Evolutionary conservation across 2,797 vertebrate genomes (phyloP), one percentile per base, ranked within the genome.

Genomic region (Myoxocephalus aenaeus): DNA sequence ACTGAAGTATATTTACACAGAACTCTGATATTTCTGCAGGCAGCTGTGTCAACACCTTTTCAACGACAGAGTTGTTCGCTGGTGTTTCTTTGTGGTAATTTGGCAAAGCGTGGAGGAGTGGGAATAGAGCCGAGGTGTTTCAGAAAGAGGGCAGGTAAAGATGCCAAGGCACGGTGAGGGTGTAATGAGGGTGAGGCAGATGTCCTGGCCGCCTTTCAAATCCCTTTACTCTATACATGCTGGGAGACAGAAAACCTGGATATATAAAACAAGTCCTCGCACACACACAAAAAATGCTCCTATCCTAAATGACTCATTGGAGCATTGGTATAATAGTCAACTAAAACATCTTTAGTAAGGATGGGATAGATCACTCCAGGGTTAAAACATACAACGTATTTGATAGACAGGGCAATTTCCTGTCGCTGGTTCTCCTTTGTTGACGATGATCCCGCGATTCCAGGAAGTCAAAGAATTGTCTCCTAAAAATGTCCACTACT

Each of bases 31-130:
- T 64, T 66, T 78, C 74, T n/a, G 50, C 73, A 62, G 73, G 70
- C 75, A 63, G 59, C 77, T 77, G 62, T 67, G 53, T 79, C 67
- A 73, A 83, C 73, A 65, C 48, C 74, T 74, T 66, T 80, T 69
- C 48, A 27, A n/a, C 25, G 5, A 36, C 73, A 50, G 69, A 29
- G 46, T 32, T 57, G 40, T 59, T 66, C n/a, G 38, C 46, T 57
- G 22, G 17, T 61, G 42, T 75, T 73, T 77, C 70, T 51, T 65
- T 40, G 64, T 22, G 15, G 67, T 34, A 50, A 61, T 57, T 61
- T 87, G 79, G 68, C 68, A 77, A 53, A 20, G 25, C 1, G 5
- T 50, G 42, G 56, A 59, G 66, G 32, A 65, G 61, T 20, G 61
- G 64, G 73, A 83, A 48, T 20, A 36, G 40, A 62, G 64, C 20